These are phyloP conservation scores for Falcunculus frontatus DNA, from an alignment of 2,113 vertebrate genomes.

Conservation along the genomic window DNA sequence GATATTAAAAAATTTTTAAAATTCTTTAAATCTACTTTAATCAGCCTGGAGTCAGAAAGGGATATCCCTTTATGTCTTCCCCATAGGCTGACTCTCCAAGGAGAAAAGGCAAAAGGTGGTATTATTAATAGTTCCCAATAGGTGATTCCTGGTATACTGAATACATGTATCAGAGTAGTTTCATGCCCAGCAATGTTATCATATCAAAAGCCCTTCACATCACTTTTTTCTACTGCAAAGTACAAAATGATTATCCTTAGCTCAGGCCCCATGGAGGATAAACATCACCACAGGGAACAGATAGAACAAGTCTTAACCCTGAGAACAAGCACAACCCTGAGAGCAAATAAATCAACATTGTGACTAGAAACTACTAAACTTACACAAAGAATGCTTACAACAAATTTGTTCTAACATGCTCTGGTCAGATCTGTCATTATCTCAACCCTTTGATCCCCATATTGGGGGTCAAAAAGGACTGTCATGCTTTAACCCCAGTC, in stretches of 20 bases:
- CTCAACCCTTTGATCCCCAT: background rate
- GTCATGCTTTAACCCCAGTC: background rate
- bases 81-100: background rate
- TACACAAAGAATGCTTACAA: background rate
- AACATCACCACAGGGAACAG: background rate
- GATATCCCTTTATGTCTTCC: background rate
- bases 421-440: background rate
- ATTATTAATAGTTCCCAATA: background rate
- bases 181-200: background rate
- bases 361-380: background rate
- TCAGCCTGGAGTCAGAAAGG: background rate
- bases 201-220: background rate
- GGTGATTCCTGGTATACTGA: background rate
- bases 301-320: background rate
- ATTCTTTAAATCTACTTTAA: background rate
- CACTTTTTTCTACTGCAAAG: background rate
- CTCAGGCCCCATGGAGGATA: background rate
- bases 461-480: background rate
- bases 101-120: background rate
- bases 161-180: background rate
- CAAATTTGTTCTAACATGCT: background rate
- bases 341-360: background rate
- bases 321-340: background rate
- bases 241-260: background rate
- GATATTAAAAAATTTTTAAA: background rate